Conservation (phyloP, 2,888 invertebrate species). For the Catocala nupta region DNA sequence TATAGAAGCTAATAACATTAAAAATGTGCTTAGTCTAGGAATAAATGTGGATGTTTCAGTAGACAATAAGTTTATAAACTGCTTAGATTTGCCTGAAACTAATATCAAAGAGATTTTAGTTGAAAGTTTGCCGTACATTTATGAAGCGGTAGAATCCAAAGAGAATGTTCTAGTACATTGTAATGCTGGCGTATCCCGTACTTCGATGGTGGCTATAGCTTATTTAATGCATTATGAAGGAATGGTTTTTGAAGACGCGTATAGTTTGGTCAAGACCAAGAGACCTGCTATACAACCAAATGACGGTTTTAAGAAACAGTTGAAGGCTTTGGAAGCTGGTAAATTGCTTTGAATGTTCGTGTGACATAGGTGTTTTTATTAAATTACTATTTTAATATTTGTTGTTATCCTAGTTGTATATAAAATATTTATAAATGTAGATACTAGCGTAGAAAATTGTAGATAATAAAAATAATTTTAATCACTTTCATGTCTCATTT, state of each 20-base stretch:
- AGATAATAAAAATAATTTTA: conserved; percentile 7
- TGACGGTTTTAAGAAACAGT: conserved; percentile 92
- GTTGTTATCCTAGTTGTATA: background rate
- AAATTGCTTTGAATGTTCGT: conserved; percentile 45
- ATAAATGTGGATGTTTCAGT: conserved; percentile 80
- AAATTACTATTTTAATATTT: background rate
- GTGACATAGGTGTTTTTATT: background rate
- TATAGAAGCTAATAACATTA: conserved; percentile 88
- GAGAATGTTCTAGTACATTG: conserved; percentile 94
- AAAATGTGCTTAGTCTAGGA: conserved; percentile 92
- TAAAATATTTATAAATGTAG: conserved; percentile 9
- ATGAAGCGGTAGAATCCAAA: conserved; percentile 75
- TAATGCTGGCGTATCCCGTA: conserved; percentile 96
- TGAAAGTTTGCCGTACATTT: conserved; percentile 89
- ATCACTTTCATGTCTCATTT: background rate
- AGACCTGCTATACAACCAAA: conserved; percentile 93
- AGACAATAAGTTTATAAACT: conserved; percentile 87
- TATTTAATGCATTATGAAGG: conserved; percentile 90
- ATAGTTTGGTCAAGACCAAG: conserved; percentile 88
- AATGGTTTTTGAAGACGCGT: conserved; percentile 89
- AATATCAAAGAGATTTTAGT: conserved; percentile 83
- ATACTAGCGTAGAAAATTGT: conserved; percentile 12
- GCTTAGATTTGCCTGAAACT: conserved; percentile 92
- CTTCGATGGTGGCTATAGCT: conserved; percentile 92
- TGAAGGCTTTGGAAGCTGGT: conserved; percentile 74